phyloP scores from a whole-genome alignment of 2,113 vertebrate species.

The Myxocyprinus asiaticus region DNA sequence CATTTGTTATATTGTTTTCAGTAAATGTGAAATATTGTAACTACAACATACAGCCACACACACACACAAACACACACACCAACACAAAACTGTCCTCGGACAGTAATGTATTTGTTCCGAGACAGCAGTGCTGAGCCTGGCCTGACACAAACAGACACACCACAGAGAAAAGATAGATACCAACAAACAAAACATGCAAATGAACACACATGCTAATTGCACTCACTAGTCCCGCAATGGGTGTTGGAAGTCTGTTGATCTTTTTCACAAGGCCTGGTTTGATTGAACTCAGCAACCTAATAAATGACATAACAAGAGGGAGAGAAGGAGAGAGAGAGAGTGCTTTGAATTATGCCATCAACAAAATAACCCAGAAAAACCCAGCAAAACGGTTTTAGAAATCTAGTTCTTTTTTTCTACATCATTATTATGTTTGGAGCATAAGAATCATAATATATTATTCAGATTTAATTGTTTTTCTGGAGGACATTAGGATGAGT shows the following conservation, averaged over 20 bases:
- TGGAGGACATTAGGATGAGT: too few species aligned
- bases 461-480: too few species aligned
- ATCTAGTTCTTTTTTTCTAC: too few species aligned
- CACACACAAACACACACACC: background rate
- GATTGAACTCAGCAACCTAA: constrained; percentile 94
- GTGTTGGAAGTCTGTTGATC: constrained; percentile 95
- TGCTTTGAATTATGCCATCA: constrained; percentile 25
- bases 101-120: constrained; percentile 40
- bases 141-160: constrained; percentile 20
- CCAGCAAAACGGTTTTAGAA: too few species aligned
- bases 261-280: constrained; percentile 96
- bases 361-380: background rate
- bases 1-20: too few species aligned
- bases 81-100: background rate
- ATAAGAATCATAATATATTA: background rate
- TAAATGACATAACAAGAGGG: background rate
- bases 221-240: constrained; percentile 96
- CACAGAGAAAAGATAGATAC: background rate
- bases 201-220: background rate
- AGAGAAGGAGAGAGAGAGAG: background rate
- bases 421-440: background rate
- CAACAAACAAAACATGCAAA: background rate
- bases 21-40: too few species aligned
- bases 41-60: too few species aligned
- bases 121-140: constrained; percentile 26